Evolutionary conservation across 1,140 invertebrate species (phyloP), one percentile per base, ranked within the genome.

Genomic region (Drosophila aff.): DNA sequence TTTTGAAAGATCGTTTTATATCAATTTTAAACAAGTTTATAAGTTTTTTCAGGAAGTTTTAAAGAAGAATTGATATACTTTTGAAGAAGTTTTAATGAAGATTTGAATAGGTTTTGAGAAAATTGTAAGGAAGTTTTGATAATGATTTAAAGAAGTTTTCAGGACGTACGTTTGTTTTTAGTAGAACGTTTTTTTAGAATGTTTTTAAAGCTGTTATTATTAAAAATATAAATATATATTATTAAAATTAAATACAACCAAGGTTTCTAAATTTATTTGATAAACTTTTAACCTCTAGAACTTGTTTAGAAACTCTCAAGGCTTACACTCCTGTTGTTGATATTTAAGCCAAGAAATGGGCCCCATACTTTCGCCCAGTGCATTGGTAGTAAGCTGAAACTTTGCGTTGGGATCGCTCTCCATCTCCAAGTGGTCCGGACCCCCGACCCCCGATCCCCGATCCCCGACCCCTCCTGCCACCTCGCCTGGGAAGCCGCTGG

Each of bases 341-440:
- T 47, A 8, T 23, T 49, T 26, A 26, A 26, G 1, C 16, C 16
- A 3, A n/a, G 1, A 28, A 31, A 6, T 31, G 0, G n/a, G 16
- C 5, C n/a, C 5, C 26, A 3, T 0, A 18, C 16, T 36, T 71
- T 71, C 16, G 2, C 21, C 2, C 36, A 44, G 59, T 67, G 64
- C 41, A n/a, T 28, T 38, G 36, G 11, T 11, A 52, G 55, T 77
- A 68, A 60, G 59, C 49, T 53, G 40, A 71, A 59, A 71, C 60
- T 65, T 64, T 38, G 44, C 43, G 26, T 57, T 79, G 65, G 57
- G 23, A 55, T 79, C 74, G 63, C 50, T 43, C 60, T 55, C 46
- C 31, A 55, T 49, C 72, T 57, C 31, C 47, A 28, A 36, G 58
- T 15, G 33, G 28, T n/a, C 55, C 16, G 23, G 7, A 40, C 40